These are phyloP conservation scores for Nomada fucata DNA, from an alignment of 2,888 invertebrate species.

Conservation along the genomic window DNA sequence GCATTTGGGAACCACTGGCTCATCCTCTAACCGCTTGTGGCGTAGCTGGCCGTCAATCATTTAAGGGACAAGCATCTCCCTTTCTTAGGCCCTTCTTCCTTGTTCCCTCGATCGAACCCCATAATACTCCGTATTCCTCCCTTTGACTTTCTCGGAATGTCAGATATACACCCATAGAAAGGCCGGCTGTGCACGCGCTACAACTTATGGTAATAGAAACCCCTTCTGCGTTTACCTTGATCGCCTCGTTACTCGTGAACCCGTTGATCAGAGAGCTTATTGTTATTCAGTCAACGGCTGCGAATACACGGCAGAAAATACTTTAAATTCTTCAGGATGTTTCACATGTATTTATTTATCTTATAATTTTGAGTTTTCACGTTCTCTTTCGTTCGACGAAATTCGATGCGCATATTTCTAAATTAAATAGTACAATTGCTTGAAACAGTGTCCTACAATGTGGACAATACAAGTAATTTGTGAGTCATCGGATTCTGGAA, in stretches of 20 bases:
- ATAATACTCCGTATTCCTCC: slow-evolving; percentile 44
- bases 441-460: too few relatives aligned
- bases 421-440: too few relatives aligned
- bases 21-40: slow-evolving; percentile 66
- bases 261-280: not conserved
- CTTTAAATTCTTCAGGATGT: too few relatives aligned
- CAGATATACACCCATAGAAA: slow-evolving; percentile 32
- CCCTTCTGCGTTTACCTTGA: not conserved
- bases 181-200: slow-evolving; percentile 8
- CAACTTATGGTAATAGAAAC: slow-evolving; percentile 9
- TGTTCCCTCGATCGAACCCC: slow-evolving; percentile 48
- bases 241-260: not conserved
- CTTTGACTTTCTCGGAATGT: slow-evolving; percentile 56
- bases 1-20: slow-evolving; percentile 70
- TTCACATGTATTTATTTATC: too few relatives aligned
- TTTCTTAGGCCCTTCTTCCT: slow-evolving; percentile 41
- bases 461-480: too few relatives aligned
- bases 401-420: too few relatives aligned
- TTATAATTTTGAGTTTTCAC: too few relatives aligned
- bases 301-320: too few relatives aligned
- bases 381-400: too few relatives aligned
- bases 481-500: too few relatives aligned
- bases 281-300: not conserved
- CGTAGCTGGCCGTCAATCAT: slow-evolving; percentile 76
- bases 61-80: slow-evolving; percentile 71